phyloP scores from a whole-genome alignment of 2,113 vertebrate species.

The Raphicerus campestris region DNA sequence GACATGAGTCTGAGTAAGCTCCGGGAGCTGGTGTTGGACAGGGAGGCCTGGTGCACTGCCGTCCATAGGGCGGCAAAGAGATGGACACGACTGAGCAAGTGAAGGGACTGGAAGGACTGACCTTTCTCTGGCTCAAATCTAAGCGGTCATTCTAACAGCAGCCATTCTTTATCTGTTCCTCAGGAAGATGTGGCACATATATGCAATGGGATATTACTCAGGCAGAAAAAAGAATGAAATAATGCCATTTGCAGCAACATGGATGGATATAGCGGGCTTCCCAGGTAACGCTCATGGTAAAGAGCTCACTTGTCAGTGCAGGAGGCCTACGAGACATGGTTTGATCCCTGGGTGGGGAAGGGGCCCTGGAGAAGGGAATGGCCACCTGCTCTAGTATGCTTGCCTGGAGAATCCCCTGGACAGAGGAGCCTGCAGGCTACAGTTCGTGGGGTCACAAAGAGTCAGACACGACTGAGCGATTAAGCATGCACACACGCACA shows the following conservation, averaged over 20 bases:
- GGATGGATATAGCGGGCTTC: not conserved
- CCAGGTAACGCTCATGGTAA: too few species aligned
- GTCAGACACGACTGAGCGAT: not conserved
- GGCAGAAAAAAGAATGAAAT: not conserved
- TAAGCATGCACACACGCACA: not conserved
- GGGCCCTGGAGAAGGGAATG: not conserved
- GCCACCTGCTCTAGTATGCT: not conserved
- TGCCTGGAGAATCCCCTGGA: not conserved
- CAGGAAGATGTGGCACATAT: not conserved
- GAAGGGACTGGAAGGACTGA: not conserved
- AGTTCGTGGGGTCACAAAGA: not conserved
- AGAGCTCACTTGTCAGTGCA: rapidly evolving
- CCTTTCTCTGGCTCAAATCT: not conserved
- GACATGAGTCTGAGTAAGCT: not conserved
- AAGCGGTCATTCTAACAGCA: not conserved
- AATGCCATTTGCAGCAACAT: not conserved
- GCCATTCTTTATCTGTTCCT: not conserved
- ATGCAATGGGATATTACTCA: not conserved
- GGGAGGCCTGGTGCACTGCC: not conserved
- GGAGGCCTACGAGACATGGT: not conserved
- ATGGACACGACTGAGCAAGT: rapidly evolving
- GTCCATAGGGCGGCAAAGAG: not conserved
- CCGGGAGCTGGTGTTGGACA: not conserved
- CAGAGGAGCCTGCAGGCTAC: not conserved
- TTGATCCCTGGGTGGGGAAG: not conserved